A percentile compares a stretch with the other conserved stretches of the same genome.
Evolutionary conservation across 2,113 vertebrate genomes (phyloP).

Genomic region (Leptobrachium ailaonicum): DNA sequence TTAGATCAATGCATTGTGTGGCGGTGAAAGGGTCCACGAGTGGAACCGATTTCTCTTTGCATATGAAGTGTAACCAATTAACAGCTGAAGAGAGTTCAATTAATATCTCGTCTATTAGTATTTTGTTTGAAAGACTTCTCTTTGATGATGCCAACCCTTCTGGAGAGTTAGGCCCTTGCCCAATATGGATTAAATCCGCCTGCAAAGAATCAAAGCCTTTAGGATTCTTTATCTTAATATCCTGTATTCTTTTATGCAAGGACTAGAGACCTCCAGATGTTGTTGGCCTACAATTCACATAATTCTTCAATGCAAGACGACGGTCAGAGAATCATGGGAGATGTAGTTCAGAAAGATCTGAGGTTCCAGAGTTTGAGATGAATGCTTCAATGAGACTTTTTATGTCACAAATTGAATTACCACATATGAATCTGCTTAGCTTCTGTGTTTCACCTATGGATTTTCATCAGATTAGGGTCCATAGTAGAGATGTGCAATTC

Average conservation of each 20-base stretch:
- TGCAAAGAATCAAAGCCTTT: not conserved
- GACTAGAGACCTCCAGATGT: too few relatives aligned
- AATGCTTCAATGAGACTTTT: too few relatives aligned
- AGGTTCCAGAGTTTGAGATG: too few relatives aligned
- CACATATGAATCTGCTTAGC: too few relatives aligned
- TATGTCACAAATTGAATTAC: too few relatives aligned
- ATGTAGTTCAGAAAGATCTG: too few relatives aligned
- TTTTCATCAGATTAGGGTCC: too few relatives aligned
- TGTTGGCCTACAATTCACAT: too few relatives aligned
- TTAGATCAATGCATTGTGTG: conserved; percentile 40
- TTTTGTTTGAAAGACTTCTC: conserved; percentile 38
- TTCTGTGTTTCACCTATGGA: too few relatives aligned
- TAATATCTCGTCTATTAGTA: conserved; percentile 41
- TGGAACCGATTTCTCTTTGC: conserved; percentile 10
- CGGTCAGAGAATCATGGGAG: too few relatives aligned
- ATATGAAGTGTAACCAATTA: conserved; percentile 38
- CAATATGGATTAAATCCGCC: conserved; percentile 3
- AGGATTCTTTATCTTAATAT: not conserved
- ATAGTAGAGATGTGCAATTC: too few relatives aligned
- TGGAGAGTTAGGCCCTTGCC: conserved; percentile 13
- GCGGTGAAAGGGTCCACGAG: conserved; percentile 23
- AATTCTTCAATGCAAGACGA: too few relatives aligned
- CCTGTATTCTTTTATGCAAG: not conserved
- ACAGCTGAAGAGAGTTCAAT: conserved; percentile 34
- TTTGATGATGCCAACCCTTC: conserved; percentile 27